phyloP scores from a whole-genome alignment of 2,888 invertebrate species.

The Glaucopsyche alexis region DNA sequence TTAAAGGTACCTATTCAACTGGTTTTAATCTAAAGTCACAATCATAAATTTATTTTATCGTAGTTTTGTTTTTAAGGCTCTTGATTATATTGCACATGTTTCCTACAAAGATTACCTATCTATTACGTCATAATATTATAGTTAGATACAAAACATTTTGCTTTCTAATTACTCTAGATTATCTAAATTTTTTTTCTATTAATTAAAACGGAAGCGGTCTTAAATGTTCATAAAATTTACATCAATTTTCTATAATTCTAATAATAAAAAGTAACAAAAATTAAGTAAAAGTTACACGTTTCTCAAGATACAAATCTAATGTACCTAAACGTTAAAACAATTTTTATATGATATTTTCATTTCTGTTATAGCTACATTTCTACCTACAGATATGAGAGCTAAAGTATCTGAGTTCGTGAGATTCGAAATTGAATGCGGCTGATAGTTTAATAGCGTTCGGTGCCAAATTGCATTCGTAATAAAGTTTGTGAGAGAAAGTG shows the following conservation, averaged over 20 bases:
- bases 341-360: not conserved
- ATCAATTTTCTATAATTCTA: conserved; percentile 4
- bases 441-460: conserved; percentile 37
- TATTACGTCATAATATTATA: conserved; percentile 14
- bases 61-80: not conserved
- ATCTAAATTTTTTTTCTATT: not conserved
- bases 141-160: not conserved
- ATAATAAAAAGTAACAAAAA: not conserved
- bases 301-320: not conserved
- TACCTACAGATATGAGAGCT: conserved; percentile 29
- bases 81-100: not conserved
- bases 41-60: not conserved
- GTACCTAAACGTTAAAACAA: too few relatives aligned
- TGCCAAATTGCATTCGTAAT: conserved; percentile 43
- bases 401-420: conserved; percentile 35
- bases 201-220: not conserved
- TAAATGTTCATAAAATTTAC: not conserved
- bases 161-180: conserved; percentile 5
- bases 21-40: not conserved
- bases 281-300: not conserved
- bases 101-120: conserved; percentile 2
- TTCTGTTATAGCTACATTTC: not conserved
- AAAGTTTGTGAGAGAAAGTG: conserved; percentile 34
- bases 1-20: not conserved
- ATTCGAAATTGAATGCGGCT: conserved; percentile 39